phyloP scores from a whole-genome alignment of 2,797 vertebrate species.

The Sebastes ruberrimus region DNA sequence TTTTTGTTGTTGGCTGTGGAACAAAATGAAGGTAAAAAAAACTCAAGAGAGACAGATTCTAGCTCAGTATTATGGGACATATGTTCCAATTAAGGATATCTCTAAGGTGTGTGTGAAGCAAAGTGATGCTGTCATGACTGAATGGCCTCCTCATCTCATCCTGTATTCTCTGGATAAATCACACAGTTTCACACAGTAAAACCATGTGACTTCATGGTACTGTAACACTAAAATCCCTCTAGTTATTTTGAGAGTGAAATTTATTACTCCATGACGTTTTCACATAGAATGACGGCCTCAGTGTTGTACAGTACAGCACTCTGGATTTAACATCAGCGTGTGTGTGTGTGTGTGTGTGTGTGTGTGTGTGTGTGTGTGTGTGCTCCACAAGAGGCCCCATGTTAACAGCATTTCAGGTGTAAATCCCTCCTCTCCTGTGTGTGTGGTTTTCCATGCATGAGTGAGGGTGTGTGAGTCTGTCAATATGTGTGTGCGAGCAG shows the following conservation, averaged over 20 bases:
- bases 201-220: neutral
- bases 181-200: neutral
- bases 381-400: slow-evolving; percentile 25
- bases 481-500: neutral
- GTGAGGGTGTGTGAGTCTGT: neutral
- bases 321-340: slow-evolving; percentile 20
- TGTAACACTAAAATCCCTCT: neutral
- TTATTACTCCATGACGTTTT: neutral
- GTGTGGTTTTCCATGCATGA: slow-evolving; percentile 31
- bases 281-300: neutral
- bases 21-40: neutral
- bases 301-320: neutral
- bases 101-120: slow-evolving; percentile 26
- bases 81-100: slow-evolving; percentile 43
- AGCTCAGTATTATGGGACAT: slow-evolving; percentile 1
- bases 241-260: neutral
- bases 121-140: slow-evolving; percentile 26
- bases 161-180: slow-evolving; percentile 35
- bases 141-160: slow-evolving; percentile 18
- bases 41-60: neutral
- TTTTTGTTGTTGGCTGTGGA: neutral
- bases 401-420: slow-evolving; percentile 39
- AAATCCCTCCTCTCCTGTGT: slow-evolving; percentile 40
- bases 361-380: neutral
- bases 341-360: neutral